A percentile compares a stretch with the other conserved stretches of the same genome.
phyloP scores from a whole-genome alignment of 1,140 invertebrate species.

The Acromyrmex echinatior region DNA sequence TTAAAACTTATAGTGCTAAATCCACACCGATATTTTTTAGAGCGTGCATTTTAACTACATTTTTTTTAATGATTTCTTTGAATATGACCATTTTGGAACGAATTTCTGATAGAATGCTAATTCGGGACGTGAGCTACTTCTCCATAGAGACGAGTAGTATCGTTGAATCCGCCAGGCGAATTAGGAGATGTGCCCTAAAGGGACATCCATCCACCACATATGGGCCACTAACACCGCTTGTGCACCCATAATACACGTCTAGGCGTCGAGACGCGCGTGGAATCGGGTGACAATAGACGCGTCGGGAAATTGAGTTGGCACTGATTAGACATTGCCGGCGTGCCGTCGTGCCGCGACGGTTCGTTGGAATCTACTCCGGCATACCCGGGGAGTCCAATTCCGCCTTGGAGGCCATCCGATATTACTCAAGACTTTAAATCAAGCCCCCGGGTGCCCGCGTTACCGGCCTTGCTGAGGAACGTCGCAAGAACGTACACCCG shows the following conservation, averaged over 20 bases:
- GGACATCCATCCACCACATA: neutral
- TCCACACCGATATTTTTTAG: too few species aligned
- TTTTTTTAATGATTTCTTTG: slow-evolving; percentile 11
- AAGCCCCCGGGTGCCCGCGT: slow-evolving; percentile 16
- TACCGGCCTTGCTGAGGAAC: neutral
- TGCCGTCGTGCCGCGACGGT: slow-evolving; percentile 81
- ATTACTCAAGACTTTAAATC: slow-evolving; percentile 75
- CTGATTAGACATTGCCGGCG: slow-evolving; percentile 85
- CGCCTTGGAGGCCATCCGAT: slow-evolving; percentile 63
- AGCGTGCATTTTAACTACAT: slow-evolving; percentile 3
- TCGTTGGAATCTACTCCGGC: slow-evolving; percentile 81
- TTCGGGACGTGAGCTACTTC: slow-evolving; percentile 19
- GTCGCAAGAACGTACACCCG: slow-evolving; percentile 23
- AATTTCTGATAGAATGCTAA: slow-evolving; percentile 28
- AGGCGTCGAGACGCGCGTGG: slow-evolving; percentile 71
- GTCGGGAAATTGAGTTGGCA: slow-evolving; percentile 84
- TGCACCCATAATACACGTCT: slow-evolving; percentile 54
- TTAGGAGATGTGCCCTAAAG: slow-evolving; percentile 19
- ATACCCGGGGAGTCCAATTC: slow-evolving; percentile 75
- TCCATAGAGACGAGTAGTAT: slow-evolving; percentile 1
- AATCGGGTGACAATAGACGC: slow-evolving; percentile 81
- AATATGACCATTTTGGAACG: neutral
- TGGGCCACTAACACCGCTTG: neutral
- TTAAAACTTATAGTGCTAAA: too few species aligned
- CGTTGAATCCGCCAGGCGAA: neutral